phyloP scores from a whole-genome alignment of 1,140 invertebrate genomes.

The Drosophila nigromelanica region DNA sequence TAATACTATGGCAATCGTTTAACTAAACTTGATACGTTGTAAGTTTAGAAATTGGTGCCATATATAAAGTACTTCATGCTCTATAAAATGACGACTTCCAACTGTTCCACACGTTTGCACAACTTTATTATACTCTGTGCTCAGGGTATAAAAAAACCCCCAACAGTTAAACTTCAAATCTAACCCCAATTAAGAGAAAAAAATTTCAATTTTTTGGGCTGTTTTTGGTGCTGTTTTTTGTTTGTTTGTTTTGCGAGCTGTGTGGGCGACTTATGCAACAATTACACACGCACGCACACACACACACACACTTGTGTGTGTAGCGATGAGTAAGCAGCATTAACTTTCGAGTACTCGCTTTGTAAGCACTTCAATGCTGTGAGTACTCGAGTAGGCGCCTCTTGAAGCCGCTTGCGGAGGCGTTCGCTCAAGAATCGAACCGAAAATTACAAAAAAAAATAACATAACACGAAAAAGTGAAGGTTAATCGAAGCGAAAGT shows the following conservation, averaged over 20 bases:
- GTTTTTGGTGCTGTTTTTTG: neutral
- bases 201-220: slow-evolving; percentile 18
- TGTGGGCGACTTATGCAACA: slow-evolving; percentile 47
- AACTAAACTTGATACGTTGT: too few relatives aligned
- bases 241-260: slow-evolving; percentile 9
- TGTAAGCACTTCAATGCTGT: slow-evolving; percentile 46
- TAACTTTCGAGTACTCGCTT: slow-evolving; percentile 28
- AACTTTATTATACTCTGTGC: neutral
- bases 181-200: slow-evolving; percentile 70
- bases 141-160: neutral
- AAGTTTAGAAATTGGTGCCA: too few relatives aligned
- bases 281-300: slow-evolving; percentile 14
- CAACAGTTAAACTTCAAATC: slow-evolving; percentile 58
- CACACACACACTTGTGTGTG: neutral
- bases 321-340: slow-evolving; percentile 43
- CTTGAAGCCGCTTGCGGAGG: slow-evolving; percentile 37
- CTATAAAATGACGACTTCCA: neutral
- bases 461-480: slow-evolving; percentile 56
- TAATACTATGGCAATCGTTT: too few relatives aligned
- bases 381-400: slow-evolving; percentile 61
- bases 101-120: neutral
- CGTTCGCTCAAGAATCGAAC: slow-evolving; percentile 52
- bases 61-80: too few relatives aligned
- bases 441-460: neutral
- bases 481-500: slow-evolving; percentile 75